Conservation (phyloP, 2,113 vertebrate genomes). For the Rhinolophus sinicus region DNA sequence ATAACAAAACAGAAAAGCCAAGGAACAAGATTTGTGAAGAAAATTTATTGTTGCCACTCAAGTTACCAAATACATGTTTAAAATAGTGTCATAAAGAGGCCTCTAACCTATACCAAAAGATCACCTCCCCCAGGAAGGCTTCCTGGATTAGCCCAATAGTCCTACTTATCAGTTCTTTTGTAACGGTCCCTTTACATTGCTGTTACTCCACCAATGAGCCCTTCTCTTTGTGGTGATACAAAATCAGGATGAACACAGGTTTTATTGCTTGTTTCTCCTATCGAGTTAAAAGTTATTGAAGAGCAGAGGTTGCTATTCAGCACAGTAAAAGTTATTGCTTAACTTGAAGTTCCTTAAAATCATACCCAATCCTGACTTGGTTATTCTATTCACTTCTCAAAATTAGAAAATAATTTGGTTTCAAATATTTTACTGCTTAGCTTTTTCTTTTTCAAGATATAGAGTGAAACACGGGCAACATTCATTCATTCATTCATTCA, state of each 20-base stretch:
- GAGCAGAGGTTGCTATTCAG: background rate
- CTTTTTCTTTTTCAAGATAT: conserved; percentile 3
- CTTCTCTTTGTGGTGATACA: background rate
- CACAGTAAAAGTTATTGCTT: background rate
- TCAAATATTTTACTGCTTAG: background rate
- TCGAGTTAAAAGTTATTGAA: background rate
- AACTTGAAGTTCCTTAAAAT: background rate
- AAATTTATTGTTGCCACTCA: background rate
- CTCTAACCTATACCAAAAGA: background rate
- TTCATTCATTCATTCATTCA: background rate
- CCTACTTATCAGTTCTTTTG: background rate
- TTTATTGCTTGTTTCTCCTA: background rate
- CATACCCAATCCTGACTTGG: background rate
- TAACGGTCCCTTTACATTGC: background rate
- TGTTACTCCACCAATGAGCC: background rate
- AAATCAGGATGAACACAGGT: background rate
- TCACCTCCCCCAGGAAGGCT: background rate
- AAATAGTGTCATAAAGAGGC: background rate
- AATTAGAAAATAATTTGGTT: conserved; percentile 21
- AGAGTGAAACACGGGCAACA: background rate
- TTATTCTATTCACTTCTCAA: background rate
- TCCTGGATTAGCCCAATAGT: background rate
- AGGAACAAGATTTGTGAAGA: background rate
- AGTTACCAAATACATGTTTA: background rate
- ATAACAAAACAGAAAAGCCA: background rate